A percentile compares a stretch with the other conserved stretches of the same genome.
Evolutionary conservation across 2,888 invertebrate genomes (phyloP).

Genomic region (Napeogenes inachia): DNA sequence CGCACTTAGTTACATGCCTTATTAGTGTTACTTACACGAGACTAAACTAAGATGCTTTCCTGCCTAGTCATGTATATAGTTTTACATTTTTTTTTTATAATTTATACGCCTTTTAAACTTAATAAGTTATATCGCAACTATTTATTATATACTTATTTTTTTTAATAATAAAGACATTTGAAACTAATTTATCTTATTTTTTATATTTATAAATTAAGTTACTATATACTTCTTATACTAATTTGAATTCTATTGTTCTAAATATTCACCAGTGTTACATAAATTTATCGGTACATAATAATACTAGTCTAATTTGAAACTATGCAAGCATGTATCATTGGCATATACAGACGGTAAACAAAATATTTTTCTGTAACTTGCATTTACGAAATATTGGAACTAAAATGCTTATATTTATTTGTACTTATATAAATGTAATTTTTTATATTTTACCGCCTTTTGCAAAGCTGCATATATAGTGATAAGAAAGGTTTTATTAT

Average conservation of each 20-base stretch:
- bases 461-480: not conserved
- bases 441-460: constrained; percentile 19
- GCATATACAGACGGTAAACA: constrained; percentile 6
- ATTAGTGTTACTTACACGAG: constrained; percentile 44
- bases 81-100: constrained; percentile 12
- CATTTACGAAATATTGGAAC: constrained; percentile 6
- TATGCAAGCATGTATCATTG: not conserved
- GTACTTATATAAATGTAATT: constrained; percentile 20
- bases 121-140: no score
- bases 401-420: constrained; percentile 17
- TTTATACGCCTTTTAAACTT: not conserved
- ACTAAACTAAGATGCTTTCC: constrained; percentile 42
- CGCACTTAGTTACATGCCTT: constrained; percentile 48
- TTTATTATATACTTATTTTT: no score
- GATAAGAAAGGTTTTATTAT: constrained; percentile 14
- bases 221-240: no score
- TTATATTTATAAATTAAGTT: no score
- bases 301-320: not conserved
- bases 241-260: no score
- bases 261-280: no score
- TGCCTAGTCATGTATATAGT: constrained; percentile 45
- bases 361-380: constrained; percentile 5
- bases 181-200: no score
- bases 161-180: no score
- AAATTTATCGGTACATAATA: no score